Evolutionary conservation across 2,888 invertebrate species (phyloP).

Genomic region (Monoplex corrugatus): DNA sequence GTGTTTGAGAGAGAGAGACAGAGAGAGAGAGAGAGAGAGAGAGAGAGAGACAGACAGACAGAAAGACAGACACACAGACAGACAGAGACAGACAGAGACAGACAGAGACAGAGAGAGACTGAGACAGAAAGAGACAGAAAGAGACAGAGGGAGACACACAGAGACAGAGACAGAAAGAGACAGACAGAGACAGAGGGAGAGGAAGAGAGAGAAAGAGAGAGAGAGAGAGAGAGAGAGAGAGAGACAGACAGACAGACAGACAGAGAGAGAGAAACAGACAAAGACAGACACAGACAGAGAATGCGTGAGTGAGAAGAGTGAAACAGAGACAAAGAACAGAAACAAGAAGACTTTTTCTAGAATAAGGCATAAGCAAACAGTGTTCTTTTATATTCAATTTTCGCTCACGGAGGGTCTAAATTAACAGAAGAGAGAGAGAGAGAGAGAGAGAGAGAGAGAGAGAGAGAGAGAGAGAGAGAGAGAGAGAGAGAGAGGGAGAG

Average conservation of each 20-base stretch:
- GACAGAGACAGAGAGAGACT: conserved; percentile 44
- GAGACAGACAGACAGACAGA: conserved; percentile 25
- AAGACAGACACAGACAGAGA: not conserved
- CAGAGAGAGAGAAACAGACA: not conserved
- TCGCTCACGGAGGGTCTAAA: too few species aligned
- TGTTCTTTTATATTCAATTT: too few species aligned
- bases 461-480: too few species aligned
- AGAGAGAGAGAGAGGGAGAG: too few species aligned
- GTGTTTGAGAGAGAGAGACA: not conserved
- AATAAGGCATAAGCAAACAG: too few species aligned
- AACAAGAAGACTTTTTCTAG: too few species aligned
- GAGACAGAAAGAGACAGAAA: conserved; percentile 44
- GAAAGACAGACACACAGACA: conserved; percentile 20
- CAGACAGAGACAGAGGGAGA: conserved; percentile 26
- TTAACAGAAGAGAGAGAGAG: too few species aligned
- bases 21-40: not conserved
- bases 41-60: not conserved
- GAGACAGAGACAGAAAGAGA: conserved; percentile 31
- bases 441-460: too few species aligned
- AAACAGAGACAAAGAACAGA: too few species aligned
- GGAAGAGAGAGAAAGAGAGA: conserved; percentile 40
- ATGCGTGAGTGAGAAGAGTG: not conserved
- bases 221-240: not conserved
- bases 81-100: conserved; percentile 46
- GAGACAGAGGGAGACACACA: conserved; percentile 30